Evolutionary conservation across 2,797 vertebrate species (phyloP), one percentile per base, ranked within the genome.

Genomic region (Loriculus beryllinus): DNA sequence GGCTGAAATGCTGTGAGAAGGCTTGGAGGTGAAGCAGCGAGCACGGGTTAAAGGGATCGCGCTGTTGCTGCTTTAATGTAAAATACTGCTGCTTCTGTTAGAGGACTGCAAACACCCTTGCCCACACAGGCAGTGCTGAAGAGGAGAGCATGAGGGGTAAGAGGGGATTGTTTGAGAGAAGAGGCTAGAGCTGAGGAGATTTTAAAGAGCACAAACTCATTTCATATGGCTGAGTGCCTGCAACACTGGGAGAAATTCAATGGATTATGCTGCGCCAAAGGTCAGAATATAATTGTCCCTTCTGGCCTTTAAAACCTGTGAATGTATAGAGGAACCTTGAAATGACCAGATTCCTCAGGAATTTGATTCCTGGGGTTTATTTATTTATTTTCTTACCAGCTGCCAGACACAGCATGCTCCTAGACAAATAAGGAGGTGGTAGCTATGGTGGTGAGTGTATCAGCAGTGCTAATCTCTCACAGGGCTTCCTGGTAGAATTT

Each of bases 321-420:
- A 88, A 92, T 90, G 77, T 67, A 88, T 60, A 94, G 77, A 79
- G 33, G 60, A 95, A 95, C 83, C 86, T 92, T 95, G 92, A 95
- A 96, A 94, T 93, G 51, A 95, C 88, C 88, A 93, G 93, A 94
- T 93, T 95, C 88, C 80, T 93, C 65, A 84, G 92, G 92, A 97
- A 96, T 94, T 91, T 81, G 93, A 95, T 96, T 96, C 95, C 95
- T 92, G 74, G 47, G 45, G 80, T 63, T 96, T 96, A 94, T 96
- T 96, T 97, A 93, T 95, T 96, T 96, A 93, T 96, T 96, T 95
- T 92, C 74, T 79, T 88, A 57, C 85, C 80, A 92, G 95, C 91
- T 95, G 77, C 95, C 91, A 91, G 85, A 49, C 95, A 57, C 95
- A 96, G 93, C 87, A 26, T 84, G 93, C 80, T 95, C 87, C 87